A percentile compares a stretch with the other conserved stretches of the same genome.
Evolutionary conservation across 2,113 vertebrate species (phyloP).

Genomic region (Neopipo cinnamomea): DNA sequence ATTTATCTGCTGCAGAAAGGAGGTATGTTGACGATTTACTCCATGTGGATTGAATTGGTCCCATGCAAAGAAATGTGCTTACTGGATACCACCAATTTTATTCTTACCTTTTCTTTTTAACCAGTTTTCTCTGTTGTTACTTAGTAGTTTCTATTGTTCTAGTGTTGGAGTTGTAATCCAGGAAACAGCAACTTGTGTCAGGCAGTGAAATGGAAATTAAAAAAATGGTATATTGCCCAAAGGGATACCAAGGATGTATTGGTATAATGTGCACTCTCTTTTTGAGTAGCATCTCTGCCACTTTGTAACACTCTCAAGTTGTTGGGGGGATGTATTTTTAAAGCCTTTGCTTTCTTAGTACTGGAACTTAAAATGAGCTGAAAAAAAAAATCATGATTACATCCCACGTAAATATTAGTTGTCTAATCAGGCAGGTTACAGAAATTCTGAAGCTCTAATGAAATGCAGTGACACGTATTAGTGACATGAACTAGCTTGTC

Average conservation of each 20-base stretch:
- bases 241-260: not conserved
- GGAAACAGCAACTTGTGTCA: not conserved
- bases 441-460: not conserved
- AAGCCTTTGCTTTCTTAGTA: not conserved
- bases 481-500: not conserved
- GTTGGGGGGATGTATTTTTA: not conserved
- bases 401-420: not conserved
- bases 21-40: constrained; percentile 77
- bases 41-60: fast-evolving
- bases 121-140: not conserved
- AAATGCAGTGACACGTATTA: not conserved
- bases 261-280: not conserved
- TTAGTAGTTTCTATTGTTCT: not conserved
- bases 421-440: not conserved
- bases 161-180: not conserved
- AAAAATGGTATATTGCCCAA: not conserved
- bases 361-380: not conserved
- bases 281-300: not conserved
- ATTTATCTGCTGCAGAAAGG: constrained; percentile 94
- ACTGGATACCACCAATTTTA: not conserved
- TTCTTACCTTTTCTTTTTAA: not conserved
- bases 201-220: not conserved
- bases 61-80: not conserved
- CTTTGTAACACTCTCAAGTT: not conserved
- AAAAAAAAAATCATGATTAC: not conserved